Evolutionary conservation across 1,140 invertebrate genomes (phyloP), one percentile per base, ranked within the genome.

Genomic region (Zaprionus camerounensis): DNA sequence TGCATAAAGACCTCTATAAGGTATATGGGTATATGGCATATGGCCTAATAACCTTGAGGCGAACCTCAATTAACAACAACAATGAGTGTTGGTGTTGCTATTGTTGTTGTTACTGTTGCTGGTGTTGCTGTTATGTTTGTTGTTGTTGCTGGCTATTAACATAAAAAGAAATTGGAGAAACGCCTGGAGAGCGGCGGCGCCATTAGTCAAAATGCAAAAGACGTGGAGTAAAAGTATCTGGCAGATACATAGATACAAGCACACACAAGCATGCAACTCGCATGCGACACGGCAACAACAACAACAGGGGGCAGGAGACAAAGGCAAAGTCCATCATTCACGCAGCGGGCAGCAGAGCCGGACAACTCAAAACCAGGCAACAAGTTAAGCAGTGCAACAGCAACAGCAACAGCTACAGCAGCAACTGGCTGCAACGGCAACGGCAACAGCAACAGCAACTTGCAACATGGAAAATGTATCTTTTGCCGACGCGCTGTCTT

Each of bases 291-390:
- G 80, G 74, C 71, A 76, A 56, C 22, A 38, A 20, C 55, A 59
- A 17, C 56, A 22, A 7, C 36, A 44, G 46, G 17, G 46, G 46
- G 68, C 75, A 74, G 82, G 73, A 81, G 81, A 81, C 75, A 90
- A 73, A 74, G 71, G 90, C 85, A 84, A 90, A 90, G 85, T 88
- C 85, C 85, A 88, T 88, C 85, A 88, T 85, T 88, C 85, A 88
- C 85, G 67, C 85, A 88, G 85, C 85, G 84, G 85, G 84, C 78
- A 87, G 83, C 83, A 68, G 71, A 55, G 59, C 51, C 59, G 62
- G 78, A 69, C 65, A 64, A 36, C 49, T 71, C 41, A 70, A 31
- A 78, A 63, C 71, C 68, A 80, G 70, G 66, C 82, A 84, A 84
- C 81, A 84, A 84, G 82, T 84, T 85, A 84, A 72, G 73, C 73